Evolutionary conservation across 2,113 vertebrate genomes (phyloP).

Genomic region (Macrotis lagotis): DNA sequence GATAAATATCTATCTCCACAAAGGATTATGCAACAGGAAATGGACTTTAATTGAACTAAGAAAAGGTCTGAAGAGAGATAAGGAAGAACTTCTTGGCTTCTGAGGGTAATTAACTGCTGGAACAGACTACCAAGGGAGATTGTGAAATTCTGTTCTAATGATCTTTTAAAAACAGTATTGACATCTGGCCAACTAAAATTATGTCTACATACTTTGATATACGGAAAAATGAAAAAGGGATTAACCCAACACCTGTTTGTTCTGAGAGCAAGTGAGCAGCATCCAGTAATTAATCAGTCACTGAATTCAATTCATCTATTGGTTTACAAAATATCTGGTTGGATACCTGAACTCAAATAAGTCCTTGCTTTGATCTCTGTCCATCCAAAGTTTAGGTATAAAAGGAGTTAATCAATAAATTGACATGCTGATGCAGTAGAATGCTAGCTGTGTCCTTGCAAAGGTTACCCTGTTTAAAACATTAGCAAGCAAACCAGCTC

Average conservation of each 20-base stretch:
- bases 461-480: slow-evolving; percentile 43
- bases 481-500: slow-evolving; percentile 52
- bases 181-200: not conserved
- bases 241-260: not conserved
- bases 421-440: slow-evolving; percentile 53
- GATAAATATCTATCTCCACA: slow-evolving; percentile 18
- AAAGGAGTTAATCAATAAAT: slow-evolving; percentile 65
- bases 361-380: slow-evolving; percentile 49
- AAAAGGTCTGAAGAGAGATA: not conserved
- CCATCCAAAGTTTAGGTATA: slow-evolving; percentile 68
- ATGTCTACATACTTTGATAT: not conserved
- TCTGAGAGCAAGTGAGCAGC: slow-evolving; percentile 20
- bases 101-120: slow-evolving; percentile 17
- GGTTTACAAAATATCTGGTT: not conserved
- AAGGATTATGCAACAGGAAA: slow-evolving; percentile 40
- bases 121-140: not conserved
- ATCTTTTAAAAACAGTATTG: not conserved
- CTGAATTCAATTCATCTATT: not conserved
- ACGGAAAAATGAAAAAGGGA: not conserved
- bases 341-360: slow-evolving; percentile 23
- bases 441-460: not conserved
- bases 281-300: not conserved
- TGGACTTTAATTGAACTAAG: not conserved
- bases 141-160: slow-evolving; percentile 15
- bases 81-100: not conserved